Percentiles rank a stretch among this genome's conserved stretches.
These are phyloP conservation scores for Nomada ferruginata DNA, from an alignment of 2,888 invertebrate species.

Conservation along the genomic window DNA sequence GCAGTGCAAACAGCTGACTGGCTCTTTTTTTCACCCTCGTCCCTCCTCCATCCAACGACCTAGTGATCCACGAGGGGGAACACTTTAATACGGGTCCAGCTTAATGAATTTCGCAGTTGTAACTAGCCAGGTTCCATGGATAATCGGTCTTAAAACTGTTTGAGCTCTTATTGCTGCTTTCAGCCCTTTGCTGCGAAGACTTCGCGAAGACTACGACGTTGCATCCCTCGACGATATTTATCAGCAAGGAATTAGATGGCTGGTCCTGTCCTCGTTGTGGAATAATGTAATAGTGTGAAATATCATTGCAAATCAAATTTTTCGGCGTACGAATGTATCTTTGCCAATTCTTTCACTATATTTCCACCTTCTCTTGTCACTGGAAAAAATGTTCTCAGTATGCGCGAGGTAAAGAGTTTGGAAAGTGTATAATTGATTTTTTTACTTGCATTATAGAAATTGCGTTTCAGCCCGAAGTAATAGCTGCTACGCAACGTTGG, in stretches of 20 bases:
- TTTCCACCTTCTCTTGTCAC: no score
- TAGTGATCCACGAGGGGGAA: slow-evolving; percentile 29
- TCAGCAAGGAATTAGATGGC: neutral
- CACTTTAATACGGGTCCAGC: slow-evolving; percentile 37
- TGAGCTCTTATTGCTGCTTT: neutral
- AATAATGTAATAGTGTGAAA: neutral
- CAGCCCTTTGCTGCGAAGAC: neutral
- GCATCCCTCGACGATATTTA: neutral
- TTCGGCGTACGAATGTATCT: no score
- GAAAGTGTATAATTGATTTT: no score
- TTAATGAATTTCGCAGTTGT: slow-evolving; percentile 50
- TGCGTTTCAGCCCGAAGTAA: no score
- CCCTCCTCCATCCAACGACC: neutral
- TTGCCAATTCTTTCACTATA: no score
- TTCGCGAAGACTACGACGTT: neutral
- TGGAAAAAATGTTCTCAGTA: neutral
- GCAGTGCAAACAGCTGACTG: slow-evolving; percentile 51
- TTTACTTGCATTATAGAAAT: no score
- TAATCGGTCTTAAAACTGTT: slow-evolving; percentile 20
- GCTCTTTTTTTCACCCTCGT: slow-evolving; percentile 12
- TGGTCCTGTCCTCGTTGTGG: no score
- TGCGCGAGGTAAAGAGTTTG: no score
- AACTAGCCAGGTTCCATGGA: slow-evolving; percentile 2
- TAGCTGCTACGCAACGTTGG: no score
- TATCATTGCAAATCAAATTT: neutral